Conservation (phyloP, 2,888 invertebrate genomes). For the Melanostoma mellinum region DNA sequence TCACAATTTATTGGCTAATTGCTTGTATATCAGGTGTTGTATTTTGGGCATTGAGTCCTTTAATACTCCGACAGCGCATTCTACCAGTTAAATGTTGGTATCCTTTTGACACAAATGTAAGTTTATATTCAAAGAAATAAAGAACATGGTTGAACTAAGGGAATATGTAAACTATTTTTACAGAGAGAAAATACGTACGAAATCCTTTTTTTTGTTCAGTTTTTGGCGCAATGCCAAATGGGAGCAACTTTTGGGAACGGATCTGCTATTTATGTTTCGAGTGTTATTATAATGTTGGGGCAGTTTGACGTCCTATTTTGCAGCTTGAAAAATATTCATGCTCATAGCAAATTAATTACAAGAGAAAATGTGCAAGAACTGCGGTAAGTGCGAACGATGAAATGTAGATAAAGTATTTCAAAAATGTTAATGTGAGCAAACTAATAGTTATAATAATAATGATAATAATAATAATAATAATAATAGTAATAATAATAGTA, state of each 20-base stretch:
- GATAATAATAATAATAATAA: no score
- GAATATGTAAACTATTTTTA: no score
- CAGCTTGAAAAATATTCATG: conserved; percentile 79
- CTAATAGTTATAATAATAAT: no score
- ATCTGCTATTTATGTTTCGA: conserved; percentile 79
- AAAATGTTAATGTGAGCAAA: no score
- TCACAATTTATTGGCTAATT: conserved; percentile 75
- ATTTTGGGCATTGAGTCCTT: conserved; percentile 77
- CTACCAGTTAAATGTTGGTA: conserved; percentile 80
- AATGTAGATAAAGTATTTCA: no score
- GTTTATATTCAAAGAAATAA: background rate
- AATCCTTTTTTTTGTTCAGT: conserved; percentile 76
- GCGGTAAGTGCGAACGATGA: conserved; percentile 76
- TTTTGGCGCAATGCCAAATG: conserved; percentile 77
- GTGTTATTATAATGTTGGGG: conserved; percentile 76
- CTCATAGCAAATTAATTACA: conserved; percentile 75
- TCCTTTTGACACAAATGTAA: conserved; percentile 78
- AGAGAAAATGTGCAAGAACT: conserved; percentile 72
- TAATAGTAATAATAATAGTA: no score
- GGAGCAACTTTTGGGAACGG: conserved; percentile 75
- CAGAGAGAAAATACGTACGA: conserved; percentile 74
- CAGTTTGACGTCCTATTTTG: conserved; percentile 80
- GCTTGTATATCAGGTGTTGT: conserved; percentile 75
- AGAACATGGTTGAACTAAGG: background rate
- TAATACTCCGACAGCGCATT: conserved; percentile 75